These are phyloP conservation scores for Metalampra italica DNA, from an alignment of 2,888 invertebrate species.

Conservation along the genomic window DNA sequence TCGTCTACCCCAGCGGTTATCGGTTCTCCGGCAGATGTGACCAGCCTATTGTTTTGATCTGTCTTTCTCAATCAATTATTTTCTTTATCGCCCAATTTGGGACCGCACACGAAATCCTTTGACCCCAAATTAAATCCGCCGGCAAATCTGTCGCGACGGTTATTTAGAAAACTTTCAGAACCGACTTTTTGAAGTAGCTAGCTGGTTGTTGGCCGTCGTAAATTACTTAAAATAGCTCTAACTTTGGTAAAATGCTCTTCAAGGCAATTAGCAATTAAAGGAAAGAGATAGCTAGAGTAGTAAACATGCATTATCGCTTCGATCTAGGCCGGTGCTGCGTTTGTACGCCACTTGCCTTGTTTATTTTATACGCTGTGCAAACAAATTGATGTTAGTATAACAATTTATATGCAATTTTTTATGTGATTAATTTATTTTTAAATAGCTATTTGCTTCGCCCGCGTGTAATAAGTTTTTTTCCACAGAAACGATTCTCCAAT, in stretches of 20 bases:
- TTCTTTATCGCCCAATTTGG: not conserved
- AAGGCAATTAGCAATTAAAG: conserved; percentile 28
- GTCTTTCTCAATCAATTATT: too few relatives aligned
- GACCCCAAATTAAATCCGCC: conserved; percentile 20
- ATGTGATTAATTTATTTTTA: too few relatives aligned
- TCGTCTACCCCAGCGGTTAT: too few relatives aligned
- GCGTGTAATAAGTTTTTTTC: too few relatives aligned
- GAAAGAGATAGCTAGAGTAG: conserved; percentile 6
- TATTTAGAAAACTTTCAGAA: conserved; percentile 28
- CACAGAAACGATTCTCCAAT: too few relatives aligned
- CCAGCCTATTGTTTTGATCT: too few relatives aligned
- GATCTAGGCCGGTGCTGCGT: conserved; percentile 13
- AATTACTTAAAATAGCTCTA: conserved; percentile 38
- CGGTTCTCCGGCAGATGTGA: too few relatives aligned
- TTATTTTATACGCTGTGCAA: too few relatives aligned
- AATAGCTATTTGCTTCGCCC: too few relatives aligned
- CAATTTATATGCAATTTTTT: too few relatives aligned
- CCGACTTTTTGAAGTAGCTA: conserved; percentile 24
- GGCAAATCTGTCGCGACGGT: conserved; percentile 30
- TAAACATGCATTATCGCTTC: conserved; percentile 7
- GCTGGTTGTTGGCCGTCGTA: conserved; percentile 25
- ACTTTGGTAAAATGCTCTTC: conserved; percentile 31
- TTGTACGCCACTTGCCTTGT: conserved; percentile 9
- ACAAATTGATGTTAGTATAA: too few relatives aligned
- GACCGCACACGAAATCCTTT: not conserved